phyloP scores from a whole-genome alignment of 2,797 vertebrate species.

The Cossypha caffra region DNA sequence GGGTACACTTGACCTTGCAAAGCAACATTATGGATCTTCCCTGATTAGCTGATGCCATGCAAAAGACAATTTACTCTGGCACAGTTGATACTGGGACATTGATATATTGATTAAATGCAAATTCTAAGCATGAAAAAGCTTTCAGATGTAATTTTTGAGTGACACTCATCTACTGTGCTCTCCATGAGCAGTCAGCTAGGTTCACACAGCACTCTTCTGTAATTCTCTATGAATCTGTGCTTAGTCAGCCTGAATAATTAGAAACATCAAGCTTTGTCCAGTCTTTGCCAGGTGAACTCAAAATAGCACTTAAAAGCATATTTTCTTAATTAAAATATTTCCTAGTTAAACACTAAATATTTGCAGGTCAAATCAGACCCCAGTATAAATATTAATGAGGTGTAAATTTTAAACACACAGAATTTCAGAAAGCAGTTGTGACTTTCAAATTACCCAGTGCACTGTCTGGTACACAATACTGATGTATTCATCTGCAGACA shows the following conservation, averaged over 20 bases:
- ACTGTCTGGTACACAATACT: not conserved
- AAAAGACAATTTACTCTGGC: not conserved
- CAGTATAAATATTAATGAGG: constrained; percentile 42
- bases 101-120: not conserved
- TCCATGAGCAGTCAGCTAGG: not conserved
- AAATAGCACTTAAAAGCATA: constrained; percentile 22
- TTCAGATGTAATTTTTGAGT: not conserved
- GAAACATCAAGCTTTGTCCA: constrained; percentile 5
- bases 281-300: not conserved
- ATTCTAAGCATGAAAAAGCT: not conserved
- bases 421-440: not conserved
- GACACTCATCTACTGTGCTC: not conserved
- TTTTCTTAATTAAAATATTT: constrained; percentile 46
- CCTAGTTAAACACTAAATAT: constrained; percentile 48
- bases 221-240: not conserved
- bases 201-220: not conserved
- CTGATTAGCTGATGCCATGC: not conserved
- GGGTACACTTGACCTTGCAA: not conserved
- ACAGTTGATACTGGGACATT: not conserved
- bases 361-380: not conserved
- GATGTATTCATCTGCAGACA: constrained; percentile 6
- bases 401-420: not conserved
- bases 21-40: not conserved
- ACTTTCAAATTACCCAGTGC: constrained; percentile 18
- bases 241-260: constrained; percentile 32